Base-by-base conservation (phyloP, 2,888 invertebrate genomes). In the Brachynemurus nebulosus region DNA sequence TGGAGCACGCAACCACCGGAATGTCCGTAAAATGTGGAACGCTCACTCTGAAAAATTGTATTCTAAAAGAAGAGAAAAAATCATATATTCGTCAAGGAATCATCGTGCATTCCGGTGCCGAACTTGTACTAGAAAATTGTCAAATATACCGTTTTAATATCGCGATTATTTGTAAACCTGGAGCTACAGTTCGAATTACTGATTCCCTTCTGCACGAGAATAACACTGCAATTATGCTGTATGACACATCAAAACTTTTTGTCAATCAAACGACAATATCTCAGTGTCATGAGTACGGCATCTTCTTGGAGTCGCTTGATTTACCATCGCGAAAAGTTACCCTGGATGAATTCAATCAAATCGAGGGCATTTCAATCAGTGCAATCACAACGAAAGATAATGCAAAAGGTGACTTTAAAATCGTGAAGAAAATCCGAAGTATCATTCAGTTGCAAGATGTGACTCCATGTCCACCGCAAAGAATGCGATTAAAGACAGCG, bases 61-160 rank as follows among this genome's bases (percentile, higher is more conserved):
- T 59, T 49, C 57, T 77, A 39, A 52, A 66, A 33, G 71, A 70
- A 2, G 63, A 69, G 52, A 65, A 65, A 30, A 59, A 62, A 35
- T 70, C 70, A 2, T 67, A 69, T 5, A 70, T 70, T 2, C 70
- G 70, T 53, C 66, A 72, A 52, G 74, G 71, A 17, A 64, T 76
- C 19, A 63, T 73, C n/a, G 69, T 68, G 38, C 54, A 69, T 52
- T 56, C 64, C 43, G 62, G 66, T 51, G 55, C 62, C 45, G 54
- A 63, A 47, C 49, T 76, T 3, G 55, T 63, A 20, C 53, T 73
- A 4, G 57, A 67, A 9, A 62, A 69, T 48, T 72, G 71, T 40
- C 53, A 62, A 12, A 63, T 77, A 21, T 60, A 59, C 33, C 64
- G 68, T 30, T 70, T 76, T 55, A 66, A 68, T 7, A 68, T 67